These are phyloP conservation scores for Baryphthengus martii DNA, from an alignment of 2,113 vertebrate species.

Conservation along the genomic window DNA sequence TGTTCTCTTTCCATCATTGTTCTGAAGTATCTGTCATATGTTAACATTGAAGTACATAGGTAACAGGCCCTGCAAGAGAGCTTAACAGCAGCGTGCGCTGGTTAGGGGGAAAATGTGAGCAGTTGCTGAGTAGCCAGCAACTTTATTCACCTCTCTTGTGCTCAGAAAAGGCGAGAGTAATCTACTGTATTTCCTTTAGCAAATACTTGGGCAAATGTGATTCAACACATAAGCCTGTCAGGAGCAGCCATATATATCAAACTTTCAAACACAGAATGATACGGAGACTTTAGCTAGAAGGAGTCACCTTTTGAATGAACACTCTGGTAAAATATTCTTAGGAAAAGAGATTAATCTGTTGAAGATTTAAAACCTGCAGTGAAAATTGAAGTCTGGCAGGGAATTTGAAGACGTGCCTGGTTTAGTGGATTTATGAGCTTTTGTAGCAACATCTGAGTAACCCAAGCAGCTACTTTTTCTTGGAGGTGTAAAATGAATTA, in stretches of 20 bases:
- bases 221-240: not conserved
- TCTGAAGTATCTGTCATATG: not conserved
- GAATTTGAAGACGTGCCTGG: not conserved
- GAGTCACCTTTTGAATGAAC: not conserved
- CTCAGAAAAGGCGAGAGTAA: not conserved
- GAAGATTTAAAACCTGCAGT: slow-evolving; percentile 18
- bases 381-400: slow-evolving; percentile 29
- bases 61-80: not conserved
- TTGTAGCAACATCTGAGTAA: slow-evolving; percentile 17
- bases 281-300: not conserved
- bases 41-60: not conserved
- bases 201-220: not conserved
- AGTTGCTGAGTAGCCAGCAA: not conserved
- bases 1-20: not conserved
- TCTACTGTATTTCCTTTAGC: not conserved
- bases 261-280: not conserved
- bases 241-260: not conserved
- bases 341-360: slow-evolving; percentile 10
- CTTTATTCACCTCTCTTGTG: not conserved
- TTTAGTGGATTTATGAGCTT: slow-evolving; percentile 42
- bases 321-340: not conserved
- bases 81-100: not conserved
- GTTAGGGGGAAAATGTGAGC: not conserved
- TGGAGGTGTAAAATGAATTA: slow-evolving; percentile 42
- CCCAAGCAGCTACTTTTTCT: slow-evolving; percentile 10